These are phyloP conservation scores for Harpagifer antarcticus DNA, from an alignment of 2,797 vertebrate genomes.

Conservation along the genomic window DNA sequence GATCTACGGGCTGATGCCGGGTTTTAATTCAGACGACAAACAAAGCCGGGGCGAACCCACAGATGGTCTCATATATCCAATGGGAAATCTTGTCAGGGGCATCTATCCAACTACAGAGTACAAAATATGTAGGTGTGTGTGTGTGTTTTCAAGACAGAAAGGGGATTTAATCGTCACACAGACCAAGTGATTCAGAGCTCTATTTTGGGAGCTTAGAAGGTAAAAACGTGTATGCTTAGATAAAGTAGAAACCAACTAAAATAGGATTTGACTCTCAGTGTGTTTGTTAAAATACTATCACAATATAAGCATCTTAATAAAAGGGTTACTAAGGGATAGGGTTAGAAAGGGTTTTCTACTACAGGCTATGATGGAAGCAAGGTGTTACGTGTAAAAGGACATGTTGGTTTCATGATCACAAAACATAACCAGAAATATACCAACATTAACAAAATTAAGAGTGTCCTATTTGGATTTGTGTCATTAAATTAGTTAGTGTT, in stretches of 20 bases:
- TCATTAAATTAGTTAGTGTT: too few species aligned
- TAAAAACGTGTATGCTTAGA: neutral
- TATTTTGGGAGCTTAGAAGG: conserved; percentile 24
- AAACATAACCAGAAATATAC: neutral
- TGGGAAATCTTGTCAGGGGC: conserved; percentile 70
- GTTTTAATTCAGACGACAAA: conserved; percentile 68
- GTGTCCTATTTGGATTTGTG: too few species aligned
- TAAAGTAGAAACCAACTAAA: neutral
- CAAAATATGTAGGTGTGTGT: conserved; percentile 10
- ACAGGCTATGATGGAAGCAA: neutral
- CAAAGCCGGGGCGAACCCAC: conserved; percentile 61
- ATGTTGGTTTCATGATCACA: neutral
- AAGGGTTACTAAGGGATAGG: too few species aligned
- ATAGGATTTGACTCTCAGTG: neutral
- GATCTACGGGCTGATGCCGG: conserved; percentile 56
- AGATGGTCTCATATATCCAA: conserved; percentile 69
- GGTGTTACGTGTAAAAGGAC: neutral
- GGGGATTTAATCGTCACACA: conserved; percentile 18
- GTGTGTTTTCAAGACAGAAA: conserved; percentile 28
- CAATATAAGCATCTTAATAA: neutral
- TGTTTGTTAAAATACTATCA: neutral
- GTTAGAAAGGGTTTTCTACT: neutral
- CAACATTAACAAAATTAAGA: too few species aligned
- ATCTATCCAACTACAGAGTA: conserved; percentile 48
- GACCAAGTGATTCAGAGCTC: conserved; percentile 39